Base-by-base conservation (phyloP, 1,140 invertebrate genomes). In the Akabosia matsudoensis region DNA sequence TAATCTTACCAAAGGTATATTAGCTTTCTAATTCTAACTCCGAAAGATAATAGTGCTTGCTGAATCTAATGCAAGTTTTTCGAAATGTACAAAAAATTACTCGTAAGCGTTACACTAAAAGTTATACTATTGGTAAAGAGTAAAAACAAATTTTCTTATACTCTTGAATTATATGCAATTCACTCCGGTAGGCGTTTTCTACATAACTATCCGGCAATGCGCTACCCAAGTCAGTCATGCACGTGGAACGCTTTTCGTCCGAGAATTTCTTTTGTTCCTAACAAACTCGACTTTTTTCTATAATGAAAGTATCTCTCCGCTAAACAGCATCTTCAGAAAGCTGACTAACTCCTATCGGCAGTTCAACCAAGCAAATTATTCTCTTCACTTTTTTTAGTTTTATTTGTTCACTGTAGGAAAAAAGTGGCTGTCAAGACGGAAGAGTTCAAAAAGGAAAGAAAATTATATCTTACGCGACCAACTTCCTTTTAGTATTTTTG, bases 341-440 rank as follows among this genome's bases (percentile, higher is more conserved):
- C 37, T 45, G n/a, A 45, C 37, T 45, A 10, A 7, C 18, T 45
- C 37, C 18, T 45, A 10, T 45, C 18, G 7, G 37, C 37, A 7
- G 31, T 28, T 67, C 61, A 67, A 30, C 61, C 61, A 67, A 67
- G 3, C 28, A 30, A 31, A 67, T 16, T 67, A 67, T 67, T 67
- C 61, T 61, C 18, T 61, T 61, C 54, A 30, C 31, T 67, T 67
- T 67, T 7, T 67, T 24, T 67, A 7, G 37, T 45, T 45, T 45
- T 18, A 7, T 10, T 18, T 18, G 18, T 18, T 10, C 37, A 18
- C 37, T 45, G 7, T 45, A 7, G 37, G 18, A 45, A 45, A 45
- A 45, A n/a, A n/a, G n/a, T n/a, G n/a, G n/a, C n/a, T n/a, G n/a
- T n/a, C n/a, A n/a, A n/a, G n/a, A n/a, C n/a, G 37, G 37, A 45